Conservation (phyloP, 53 echinoderm and acorn worm species). For the Actinopyga echinites region DNA sequence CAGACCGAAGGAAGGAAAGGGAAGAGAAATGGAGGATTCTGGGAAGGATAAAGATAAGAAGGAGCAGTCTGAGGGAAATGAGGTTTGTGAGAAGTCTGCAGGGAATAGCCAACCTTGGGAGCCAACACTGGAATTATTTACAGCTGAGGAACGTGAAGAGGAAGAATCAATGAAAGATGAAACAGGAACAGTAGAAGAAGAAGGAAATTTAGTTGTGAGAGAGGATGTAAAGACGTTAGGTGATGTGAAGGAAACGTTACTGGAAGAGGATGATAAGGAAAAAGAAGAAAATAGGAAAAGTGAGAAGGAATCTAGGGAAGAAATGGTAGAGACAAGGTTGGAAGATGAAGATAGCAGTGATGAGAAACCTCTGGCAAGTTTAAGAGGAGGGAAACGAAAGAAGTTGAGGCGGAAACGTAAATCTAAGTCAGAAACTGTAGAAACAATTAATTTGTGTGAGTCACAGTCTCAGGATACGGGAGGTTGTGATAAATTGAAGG, state of each 20-base stretch:
- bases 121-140: slow-evolving; percentile 4
- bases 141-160: not conserved
- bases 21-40: too few relatives aligned
- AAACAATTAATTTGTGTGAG: slow-evolving; percentile 30
- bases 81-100: too few relatives aligned
- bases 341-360: not conserved
- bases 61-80: too few relatives aligned
- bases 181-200: too few relatives aligned
- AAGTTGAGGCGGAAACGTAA: slow-evolving; percentile 4
- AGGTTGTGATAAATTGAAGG: too few relatives aligned
- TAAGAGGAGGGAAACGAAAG: not conserved
- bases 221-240: too few relatives aligned
- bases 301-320: not conserved
- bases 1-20: not conserved
- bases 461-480: slow-evolving; percentile 11
- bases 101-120: not conserved
- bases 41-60: too few relatives aligned
- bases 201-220: too few relatives aligned
- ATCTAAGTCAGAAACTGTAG: not conserved
- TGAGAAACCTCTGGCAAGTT: not conserved
- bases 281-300: too few relatives aligned
- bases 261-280: too few relatives aligned
- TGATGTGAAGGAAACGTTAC: too few relatives aligned
- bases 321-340: not conserved
- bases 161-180: too few relatives aligned